Conservation (phyloP, 2,888 invertebrate genomes). For the Ectropis crepuscularia region DNA sequence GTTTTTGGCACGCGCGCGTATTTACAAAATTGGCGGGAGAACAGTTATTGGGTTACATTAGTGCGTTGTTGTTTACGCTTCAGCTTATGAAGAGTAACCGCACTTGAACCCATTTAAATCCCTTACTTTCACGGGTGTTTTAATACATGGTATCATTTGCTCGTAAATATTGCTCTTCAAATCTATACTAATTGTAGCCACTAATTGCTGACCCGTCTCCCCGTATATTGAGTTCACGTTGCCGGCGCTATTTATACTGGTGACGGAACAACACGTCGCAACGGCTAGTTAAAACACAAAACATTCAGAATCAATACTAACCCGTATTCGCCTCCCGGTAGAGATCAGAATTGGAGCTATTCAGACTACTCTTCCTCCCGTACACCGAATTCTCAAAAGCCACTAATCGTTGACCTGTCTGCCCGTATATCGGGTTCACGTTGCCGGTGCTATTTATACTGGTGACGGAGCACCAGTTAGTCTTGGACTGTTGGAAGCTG, state of each 20-base stretch:
- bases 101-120: no score
- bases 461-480: slow-evolving; percentile 66
- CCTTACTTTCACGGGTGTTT: no score
- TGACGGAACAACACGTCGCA: neutral
- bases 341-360: slow-evolving; percentile 69
- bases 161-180: no score
- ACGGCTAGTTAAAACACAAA: neutral
- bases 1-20: no score
- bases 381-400: slow-evolving; percentile 75
- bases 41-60: no score
- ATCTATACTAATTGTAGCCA: no score
- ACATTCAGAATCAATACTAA: slow-evolving; percentile 42
- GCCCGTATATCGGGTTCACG: slow-evolving; percentile 79
- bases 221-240: slow-evolving; percentile 63
- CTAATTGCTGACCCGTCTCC: slow-evolving; percentile 73
- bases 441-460: slow-evolving; percentile 73
- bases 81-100: no score
- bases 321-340: slow-evolving; percentile 62
- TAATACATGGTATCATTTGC: no score
- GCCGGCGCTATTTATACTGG: slow-evolving; percentile 1
- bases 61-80: no score
- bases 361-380: slow-evolving; percentile 76
- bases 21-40: no score
- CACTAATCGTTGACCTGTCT: slow-evolving; percentile 74
- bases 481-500: slow-evolving; percentile 73